These are phyloP conservation scores for Calliphora vicina DNA, from an alignment of 1,140 invertebrate species.

Conservation along the genomic window DNA sequence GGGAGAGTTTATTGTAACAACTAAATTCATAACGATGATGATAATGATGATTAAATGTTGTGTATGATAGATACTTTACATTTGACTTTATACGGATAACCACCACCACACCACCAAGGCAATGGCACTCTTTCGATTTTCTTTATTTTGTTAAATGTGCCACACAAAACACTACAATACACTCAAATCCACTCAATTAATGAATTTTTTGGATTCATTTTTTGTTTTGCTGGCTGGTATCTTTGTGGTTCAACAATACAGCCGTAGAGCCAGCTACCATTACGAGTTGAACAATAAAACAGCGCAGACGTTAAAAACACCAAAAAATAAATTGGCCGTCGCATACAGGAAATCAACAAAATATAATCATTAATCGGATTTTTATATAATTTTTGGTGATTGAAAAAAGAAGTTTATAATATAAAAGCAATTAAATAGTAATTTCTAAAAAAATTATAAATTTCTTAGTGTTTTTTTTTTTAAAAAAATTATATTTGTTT, in stretches of 20 bases:
- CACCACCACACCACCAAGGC: neutral
- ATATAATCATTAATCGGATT: neutral
- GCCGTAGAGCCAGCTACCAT: neutral
- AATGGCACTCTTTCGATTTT: neutral
- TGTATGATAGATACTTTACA: too few relatives aligned
- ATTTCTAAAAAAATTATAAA: neutral
- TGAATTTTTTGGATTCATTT: neutral
- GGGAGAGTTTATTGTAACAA: too few relatives aligned
- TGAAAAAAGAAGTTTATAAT: neutral
- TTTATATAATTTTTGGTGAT: neutral
- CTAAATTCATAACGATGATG: neutral
- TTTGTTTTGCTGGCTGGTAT: slow-evolving; percentile 6
- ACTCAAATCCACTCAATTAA: neutral
- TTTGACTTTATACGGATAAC: neutral
- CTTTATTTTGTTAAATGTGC: neutral
- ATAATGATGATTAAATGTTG: neutral
- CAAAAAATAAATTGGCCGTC: neutral
- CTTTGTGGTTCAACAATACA: slow-evolving; percentile 5
- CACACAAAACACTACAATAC: neutral
- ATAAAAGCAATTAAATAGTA: too few relatives aligned
- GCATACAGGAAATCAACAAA: neutral
- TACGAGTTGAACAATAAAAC: slow-evolving; percentile 34
- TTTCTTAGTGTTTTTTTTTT: too few relatives aligned
- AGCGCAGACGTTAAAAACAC: slow-evolving; percentile 29
- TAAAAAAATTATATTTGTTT: too few relatives aligned